Conservation (phyloP, 2,113 vertebrate genomes). For the Malurus elegans region DNA sequence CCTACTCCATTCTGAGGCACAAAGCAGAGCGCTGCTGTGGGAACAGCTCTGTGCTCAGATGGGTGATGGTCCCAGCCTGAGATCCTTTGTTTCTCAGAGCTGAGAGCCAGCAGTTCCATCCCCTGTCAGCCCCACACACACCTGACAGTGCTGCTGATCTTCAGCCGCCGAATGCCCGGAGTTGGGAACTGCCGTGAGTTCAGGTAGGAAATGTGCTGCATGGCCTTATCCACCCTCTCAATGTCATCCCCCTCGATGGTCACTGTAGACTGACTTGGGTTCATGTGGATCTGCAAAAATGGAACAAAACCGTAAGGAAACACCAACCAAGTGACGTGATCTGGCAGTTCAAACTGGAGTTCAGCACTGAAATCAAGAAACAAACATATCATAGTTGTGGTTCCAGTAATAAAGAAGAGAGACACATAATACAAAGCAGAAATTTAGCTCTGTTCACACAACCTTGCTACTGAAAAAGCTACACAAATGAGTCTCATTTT, state of each 20-base stretch:
- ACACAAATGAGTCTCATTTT: not conserved
- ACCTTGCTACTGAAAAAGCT: not conserved
- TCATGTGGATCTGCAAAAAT: conserved; percentile 82
- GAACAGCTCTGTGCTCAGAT: accelerated
- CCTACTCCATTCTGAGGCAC: not conserved
- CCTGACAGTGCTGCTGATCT: conserved; percentile 83
- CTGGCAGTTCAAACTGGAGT: not conserved
- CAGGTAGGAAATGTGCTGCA: conserved; percentile 92
- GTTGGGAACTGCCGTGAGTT: conserved; percentile 98
- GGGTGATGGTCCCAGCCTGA: not conserved
- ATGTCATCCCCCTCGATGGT: conserved; percentile 88
- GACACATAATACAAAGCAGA: not conserved
- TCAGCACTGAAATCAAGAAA: not conserved
- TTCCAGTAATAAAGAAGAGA: not conserved
- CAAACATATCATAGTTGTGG: not conserved
- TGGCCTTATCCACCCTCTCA: conserved; percentile 86
- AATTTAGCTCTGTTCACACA: not conserved
- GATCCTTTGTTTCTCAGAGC: not conserved
- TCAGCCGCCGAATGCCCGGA: conserved; percentile 89
- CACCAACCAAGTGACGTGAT: accelerated
- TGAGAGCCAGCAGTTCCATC: not conserved
- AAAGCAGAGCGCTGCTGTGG: not conserved
- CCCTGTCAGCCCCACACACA: conserved; percentile 71
- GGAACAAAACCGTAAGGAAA: accelerated
- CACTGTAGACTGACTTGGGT: conserved; percentile 84